These are phyloP conservation scores for Strigops habroptila DNA, from an alignment of 2,113 vertebrate genomes.

Conservation along the genomic window DNA sequence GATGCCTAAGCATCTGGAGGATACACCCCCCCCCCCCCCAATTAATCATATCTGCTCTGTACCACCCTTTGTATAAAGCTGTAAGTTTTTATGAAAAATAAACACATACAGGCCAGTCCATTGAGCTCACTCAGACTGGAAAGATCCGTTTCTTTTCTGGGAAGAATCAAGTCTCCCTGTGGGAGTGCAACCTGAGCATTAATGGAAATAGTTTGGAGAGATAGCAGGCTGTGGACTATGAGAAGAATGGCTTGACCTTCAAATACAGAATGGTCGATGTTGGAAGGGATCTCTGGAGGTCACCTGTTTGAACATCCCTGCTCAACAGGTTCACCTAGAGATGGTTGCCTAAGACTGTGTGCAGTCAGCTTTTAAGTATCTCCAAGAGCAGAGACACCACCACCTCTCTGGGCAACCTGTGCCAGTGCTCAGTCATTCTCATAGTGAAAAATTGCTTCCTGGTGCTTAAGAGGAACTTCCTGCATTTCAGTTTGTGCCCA, in stretches of 20 bases:
- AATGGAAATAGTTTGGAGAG: not conserved
- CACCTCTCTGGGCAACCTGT: not conserved
- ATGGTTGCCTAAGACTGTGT: not conserved
- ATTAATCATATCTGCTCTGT: not conserved
- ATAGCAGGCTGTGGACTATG: not conserved
- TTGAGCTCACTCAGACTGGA: not conserved
- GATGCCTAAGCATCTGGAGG: not conserved
- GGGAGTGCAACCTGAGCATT: not conserved
- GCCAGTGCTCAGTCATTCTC: not conserved
- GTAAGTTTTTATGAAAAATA: not conserved
- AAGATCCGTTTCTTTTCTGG: not conserved
- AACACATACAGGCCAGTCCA: not conserved
- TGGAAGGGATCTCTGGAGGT: not conserved
- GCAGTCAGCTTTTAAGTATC: not conserved
- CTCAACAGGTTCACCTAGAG: not conserved
- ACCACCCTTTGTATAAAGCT: not conserved
- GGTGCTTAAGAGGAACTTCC: not conserved
- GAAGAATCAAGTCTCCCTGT: not conserved
- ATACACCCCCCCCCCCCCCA: fast-evolving
- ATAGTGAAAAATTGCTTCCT: not conserved
- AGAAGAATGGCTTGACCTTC: not conserved
- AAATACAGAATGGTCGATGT: not conserved
- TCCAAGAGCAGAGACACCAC: not conserved
- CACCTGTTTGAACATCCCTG: not conserved
- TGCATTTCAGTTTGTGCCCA: not conserved